Conservation (phyloP, 53 echinoderm and acorn worm genomes). For the Luidia sarsii region DNA sequence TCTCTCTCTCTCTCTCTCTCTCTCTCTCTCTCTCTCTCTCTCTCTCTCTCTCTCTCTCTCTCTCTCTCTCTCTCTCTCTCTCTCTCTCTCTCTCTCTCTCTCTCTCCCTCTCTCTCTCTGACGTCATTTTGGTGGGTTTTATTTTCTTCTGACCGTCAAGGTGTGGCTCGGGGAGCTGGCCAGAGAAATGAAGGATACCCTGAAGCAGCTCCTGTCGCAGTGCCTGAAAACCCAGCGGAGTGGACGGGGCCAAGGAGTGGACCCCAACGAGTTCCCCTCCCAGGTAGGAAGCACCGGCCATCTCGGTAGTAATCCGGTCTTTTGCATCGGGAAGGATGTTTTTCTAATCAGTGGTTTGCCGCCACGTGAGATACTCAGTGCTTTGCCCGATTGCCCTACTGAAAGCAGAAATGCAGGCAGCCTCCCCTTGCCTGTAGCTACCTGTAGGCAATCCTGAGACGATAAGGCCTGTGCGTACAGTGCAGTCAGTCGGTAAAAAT, state of each 20-base stretch:
- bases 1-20: too few relatives aligned
- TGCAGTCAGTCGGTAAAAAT: too few relatives aligned
- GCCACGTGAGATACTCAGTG: too few relatives aligned
- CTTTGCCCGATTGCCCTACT: too few relatives aligned
- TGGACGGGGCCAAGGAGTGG: conserved; percentile 68
- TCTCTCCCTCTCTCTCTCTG: background rate
- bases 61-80: too few relatives aligned
- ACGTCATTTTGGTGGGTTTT: background rate
- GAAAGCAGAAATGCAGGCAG: too few relatives aligned
- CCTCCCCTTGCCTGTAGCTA: too few relatives aligned
- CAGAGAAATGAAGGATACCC: conserved; percentile 89
- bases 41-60: too few relatives aligned
- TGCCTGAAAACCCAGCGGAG: conserved; percentile 75
- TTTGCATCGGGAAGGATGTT: background rate
- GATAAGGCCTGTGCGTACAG: too few relatives aligned
- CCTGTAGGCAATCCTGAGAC: too few relatives aligned
- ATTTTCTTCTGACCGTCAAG: conserved; percentile 31
- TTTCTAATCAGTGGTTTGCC: too few relatives aligned
- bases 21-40: too few relatives aligned
- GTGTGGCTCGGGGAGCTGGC: conserved; percentile 91
- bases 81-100: background rate
- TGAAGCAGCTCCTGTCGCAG: conserved; percentile 69
- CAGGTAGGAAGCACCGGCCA: conserved; percentile 87
- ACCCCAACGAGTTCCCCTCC: conserved; percentile 92
- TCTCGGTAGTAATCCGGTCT: background rate